Evolutionary conservation across 2,888 invertebrate species (phyloP), one percentile per base, ranked within the genome.

Genomic region (Drosophila anomelani): DNA sequence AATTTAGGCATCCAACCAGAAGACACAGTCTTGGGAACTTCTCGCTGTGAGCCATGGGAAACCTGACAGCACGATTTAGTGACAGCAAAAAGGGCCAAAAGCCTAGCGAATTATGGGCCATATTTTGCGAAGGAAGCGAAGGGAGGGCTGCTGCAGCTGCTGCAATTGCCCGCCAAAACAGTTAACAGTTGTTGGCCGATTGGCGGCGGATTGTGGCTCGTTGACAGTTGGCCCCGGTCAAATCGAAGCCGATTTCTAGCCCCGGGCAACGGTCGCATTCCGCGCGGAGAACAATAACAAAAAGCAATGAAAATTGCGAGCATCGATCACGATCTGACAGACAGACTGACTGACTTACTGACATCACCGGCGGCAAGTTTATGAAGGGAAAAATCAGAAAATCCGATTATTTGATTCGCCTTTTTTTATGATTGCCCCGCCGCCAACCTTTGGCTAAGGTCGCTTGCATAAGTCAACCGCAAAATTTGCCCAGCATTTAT

Each of bases 261-360:
- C 87, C 66, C 47, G 47, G 73, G 80, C 80, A 76, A 58, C 83
- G 84, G 80, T 82, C 85, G 88, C 87, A 83, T 83, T 88, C 83
- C 89, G 70, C 47, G 64, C 51, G 62, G 71, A 71, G 82, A 79
- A 57, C 69, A 71, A 71, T 51, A 66, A 64, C 56, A 72, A 34
- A 23, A n/a, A 23, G 23, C 56, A 12, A 56, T 63, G 75, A 74
- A 71, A 71, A 71, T 71, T 71, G 75, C 38, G 55, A 58, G 76
- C 84, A 84, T 83, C 83, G 83, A 83, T 83, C 83, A 83, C 89
- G 88, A 84, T 89, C 77, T 71, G 74, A 63, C 63, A 44, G 49
- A 62, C 64, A 29, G 57, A 75, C 70, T 62, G 49, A 62, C 64
- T 34, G 57, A 75, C 72, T 69, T 46, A 62, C 64, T 34, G 79